Conservation (phyloP, 2,113 vertebrate genomes). For the Corythaeola cristata region DNA sequence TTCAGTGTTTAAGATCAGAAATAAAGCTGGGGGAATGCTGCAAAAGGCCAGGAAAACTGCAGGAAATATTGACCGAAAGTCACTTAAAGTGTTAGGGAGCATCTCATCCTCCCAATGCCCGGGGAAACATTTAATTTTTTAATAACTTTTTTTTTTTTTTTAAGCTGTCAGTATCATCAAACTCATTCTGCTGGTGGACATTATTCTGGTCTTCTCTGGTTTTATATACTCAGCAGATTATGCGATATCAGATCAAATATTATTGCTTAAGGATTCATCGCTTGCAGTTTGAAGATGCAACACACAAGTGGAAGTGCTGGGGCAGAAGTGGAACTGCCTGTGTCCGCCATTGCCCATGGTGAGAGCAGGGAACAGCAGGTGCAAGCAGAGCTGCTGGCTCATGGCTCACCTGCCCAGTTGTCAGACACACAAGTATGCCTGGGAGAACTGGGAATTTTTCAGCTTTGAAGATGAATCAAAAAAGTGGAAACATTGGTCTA, state of each 20-base stretch:
- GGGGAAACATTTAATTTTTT: not conserved
- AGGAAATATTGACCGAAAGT: not conserved
- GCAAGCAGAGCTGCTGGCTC: not conserved
- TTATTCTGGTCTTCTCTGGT: not conserved
- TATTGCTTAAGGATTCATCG: not conserved
- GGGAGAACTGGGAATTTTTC: not conserved
- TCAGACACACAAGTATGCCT: accelerated
- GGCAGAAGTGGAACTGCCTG: not conserved
- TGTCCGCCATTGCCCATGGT: not conserved
- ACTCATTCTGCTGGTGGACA: not conserved
- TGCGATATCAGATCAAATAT: not conserved
- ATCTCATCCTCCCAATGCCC: not conserved
- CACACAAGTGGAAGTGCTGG: not conserved
- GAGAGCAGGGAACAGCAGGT: not conserved
- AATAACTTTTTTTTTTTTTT: not conserved
- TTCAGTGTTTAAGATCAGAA: not conserved
- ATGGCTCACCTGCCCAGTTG: not conserved
- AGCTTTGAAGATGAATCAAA: not conserved
- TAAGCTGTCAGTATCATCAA: not conserved
- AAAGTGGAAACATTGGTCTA: not conserved
- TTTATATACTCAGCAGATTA: not conserved
- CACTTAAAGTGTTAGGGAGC: not conserved
- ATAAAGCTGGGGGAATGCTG: not conserved
- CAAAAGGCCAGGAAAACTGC: not conserved
- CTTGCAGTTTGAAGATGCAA: not conserved